phyloP scores from a whole-genome alignment of 1,140 invertebrate genomes.

The Ceratina australensis region DNA sequence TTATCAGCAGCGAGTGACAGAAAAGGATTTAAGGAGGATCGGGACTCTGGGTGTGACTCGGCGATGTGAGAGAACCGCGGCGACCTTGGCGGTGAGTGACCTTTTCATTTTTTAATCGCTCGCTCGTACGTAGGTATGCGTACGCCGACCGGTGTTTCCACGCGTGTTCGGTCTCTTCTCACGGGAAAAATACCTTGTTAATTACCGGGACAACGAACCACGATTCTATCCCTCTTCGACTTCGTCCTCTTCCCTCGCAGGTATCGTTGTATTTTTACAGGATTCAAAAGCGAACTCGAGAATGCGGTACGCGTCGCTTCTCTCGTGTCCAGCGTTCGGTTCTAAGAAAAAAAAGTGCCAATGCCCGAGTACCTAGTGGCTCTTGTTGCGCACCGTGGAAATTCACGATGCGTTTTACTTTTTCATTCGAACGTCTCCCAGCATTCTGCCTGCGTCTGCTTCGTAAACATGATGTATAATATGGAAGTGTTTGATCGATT shows the following conservation, averaged over 20 bases:
- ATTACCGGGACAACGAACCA: slow-evolving; percentile 57
- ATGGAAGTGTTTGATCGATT: slow-evolving; percentile 17
- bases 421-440: not conserved
- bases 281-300: not conserved
- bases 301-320: slow-evolving; percentile 14
- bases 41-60: slow-evolving; percentile 20
- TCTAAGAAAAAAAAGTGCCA: no score
- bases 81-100: slow-evolving; percentile 65
- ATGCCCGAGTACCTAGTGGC: no score
- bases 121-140: slow-evolving; percentile 17
- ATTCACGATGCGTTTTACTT: slow-evolving; percentile 16
- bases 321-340: not conserved
- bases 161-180: slow-evolving; percentile 53
- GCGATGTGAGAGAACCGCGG: slow-evolving; percentile 48
- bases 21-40: slow-evolving; percentile 12
- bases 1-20: not conserved
- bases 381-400: not conserved
- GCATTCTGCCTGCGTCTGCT: not conserved
- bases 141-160: not conserved
- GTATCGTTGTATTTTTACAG: not conserved
- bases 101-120: slow-evolving; percentile 38
- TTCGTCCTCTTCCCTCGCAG: not conserved
- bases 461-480: no score
- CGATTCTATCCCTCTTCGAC: slow-evolving; percentile 15
- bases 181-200: slow-evolving; percentile 67